Evolutionary conservation across 2,888 invertebrate genomes (phyloP).

Genomic region (Pogonocherus hispidulus): DNA sequence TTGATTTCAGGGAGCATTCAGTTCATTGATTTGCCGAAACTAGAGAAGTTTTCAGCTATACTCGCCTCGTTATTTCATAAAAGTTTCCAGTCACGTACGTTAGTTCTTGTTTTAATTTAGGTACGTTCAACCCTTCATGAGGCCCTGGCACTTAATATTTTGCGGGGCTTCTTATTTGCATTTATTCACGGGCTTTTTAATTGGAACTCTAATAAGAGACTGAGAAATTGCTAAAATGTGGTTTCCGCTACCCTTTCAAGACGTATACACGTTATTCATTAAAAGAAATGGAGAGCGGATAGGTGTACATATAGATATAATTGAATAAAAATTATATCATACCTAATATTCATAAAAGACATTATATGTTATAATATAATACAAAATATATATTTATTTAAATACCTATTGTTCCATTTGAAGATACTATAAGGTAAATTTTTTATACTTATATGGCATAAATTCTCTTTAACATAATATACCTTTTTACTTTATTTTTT

Average conservation of each 20-base stretch:
- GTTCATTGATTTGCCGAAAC: background rate
- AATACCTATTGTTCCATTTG: too few species aligned
- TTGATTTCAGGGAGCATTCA: conserved; percentile 2
- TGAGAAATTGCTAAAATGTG: background rate
- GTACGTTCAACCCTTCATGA: background rate
- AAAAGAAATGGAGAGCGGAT: too few species aligned
- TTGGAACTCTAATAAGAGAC: background rate
- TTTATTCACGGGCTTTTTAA: background rate
- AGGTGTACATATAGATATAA: too few species aligned
- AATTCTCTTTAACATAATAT: too few species aligned
- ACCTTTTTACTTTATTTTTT: too few species aligned
- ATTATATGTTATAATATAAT: too few species aligned
- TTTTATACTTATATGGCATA: too few species aligned
- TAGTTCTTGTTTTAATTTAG: conserved; percentile 9
- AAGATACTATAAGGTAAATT: too few species aligned
- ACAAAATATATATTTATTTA: too few species aligned
- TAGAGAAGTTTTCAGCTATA: background rate
- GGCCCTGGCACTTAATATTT: background rate
- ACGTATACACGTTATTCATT: background rate
- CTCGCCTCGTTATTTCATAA: background rate
- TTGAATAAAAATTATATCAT: too few species aligned
- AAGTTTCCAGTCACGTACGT: conserved; percentile 1
- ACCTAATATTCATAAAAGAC: too few species aligned
- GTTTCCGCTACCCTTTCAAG: background rate
- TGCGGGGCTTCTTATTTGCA: background rate